Conservation (phyloP, 1,140 invertebrate genomes). For the Papilio glaucus region DNA sequence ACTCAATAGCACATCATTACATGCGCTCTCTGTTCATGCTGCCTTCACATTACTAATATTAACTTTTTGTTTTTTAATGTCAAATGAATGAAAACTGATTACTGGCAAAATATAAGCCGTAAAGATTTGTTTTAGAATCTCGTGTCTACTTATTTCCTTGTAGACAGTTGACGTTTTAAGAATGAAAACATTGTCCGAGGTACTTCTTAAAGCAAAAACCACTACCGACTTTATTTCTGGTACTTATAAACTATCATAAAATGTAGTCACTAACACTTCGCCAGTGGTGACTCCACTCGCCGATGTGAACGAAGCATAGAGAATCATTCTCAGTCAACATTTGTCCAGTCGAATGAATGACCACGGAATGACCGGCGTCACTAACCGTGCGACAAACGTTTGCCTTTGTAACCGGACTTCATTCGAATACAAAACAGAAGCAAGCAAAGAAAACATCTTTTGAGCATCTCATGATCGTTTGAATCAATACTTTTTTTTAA, state of each 20-base stretch:
- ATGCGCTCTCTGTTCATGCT: constrained; percentile 47
- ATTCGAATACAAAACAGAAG: not conserved
- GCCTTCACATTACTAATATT: constrained; percentile 43
- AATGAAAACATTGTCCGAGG: no score
- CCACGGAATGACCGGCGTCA: constrained; percentile 56
- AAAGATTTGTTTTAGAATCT: no score
- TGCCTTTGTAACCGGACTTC: constrained; percentile 4
- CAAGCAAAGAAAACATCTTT: not conserved
- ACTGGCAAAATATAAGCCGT: no score
- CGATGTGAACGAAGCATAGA: constrained; percentile 44
- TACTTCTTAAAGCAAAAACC: no score
- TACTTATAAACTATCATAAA: no score
- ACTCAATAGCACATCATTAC: constrained; percentile 72
- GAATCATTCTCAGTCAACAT: constrained; percentile 63
- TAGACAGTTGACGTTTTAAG: no score
- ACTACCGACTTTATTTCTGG: no score
- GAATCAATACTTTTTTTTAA: no score
- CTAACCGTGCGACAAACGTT: constrained; percentile 35
- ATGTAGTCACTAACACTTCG: no score
- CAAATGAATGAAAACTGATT: not conserved
- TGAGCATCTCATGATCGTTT: no score
- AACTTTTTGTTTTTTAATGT: not conserved
- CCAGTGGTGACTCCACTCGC: no score
- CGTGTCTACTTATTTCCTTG: no score
- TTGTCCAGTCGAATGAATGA: constrained; percentile 56